Percentiles rank a stretch among this genome's conserved stretches.
These are phyloP conservation scores for Mesorhabditis belari DNA, from an alignment of 2,888 invertebrate species.

Conservation along the genomic window DNA sequence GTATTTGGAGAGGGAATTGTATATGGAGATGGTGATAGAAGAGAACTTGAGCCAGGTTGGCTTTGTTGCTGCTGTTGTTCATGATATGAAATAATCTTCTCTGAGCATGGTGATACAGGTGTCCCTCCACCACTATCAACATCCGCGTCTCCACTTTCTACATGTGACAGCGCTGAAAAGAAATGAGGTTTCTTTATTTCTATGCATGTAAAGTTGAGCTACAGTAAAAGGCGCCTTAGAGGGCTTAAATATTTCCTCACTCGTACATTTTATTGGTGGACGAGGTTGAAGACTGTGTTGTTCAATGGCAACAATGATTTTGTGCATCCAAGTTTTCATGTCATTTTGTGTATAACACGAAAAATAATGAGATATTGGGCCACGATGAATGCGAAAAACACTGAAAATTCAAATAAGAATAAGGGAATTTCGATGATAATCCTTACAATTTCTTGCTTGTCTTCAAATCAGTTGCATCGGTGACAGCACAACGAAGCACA, in stretches of 20 bases:
- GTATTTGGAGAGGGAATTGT: no score
- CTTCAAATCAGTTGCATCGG: slow-evolving; percentile 34
- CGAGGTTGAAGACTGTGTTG: slow-evolving; percentile 9
- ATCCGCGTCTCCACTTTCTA: background rate
- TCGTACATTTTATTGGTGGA: background rate
- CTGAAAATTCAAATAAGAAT: slow-evolving; percentile 13
- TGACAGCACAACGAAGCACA: slow-evolving; percentile 29
- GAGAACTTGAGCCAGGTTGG: no score
- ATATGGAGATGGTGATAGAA: no score
- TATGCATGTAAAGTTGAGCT: no score
- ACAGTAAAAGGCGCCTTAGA: no score
- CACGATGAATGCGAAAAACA: slow-evolving; percentile 31
- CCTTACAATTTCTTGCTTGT: slow-evolving; percentile 47
- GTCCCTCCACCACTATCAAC: background rate
- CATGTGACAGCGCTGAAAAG: slow-evolving; percentile 25
- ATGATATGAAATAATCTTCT: no score
- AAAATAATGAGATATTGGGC: slow-evolving; percentile 29
- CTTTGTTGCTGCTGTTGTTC: no score
- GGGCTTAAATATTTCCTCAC: background rate
- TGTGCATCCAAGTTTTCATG: slow-evolving; percentile 32
- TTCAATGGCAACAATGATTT: slow-evolving; percentile 22
- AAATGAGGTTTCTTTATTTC: background rate
- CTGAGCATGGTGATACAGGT: background rate
- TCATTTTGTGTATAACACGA: slow-evolving; percentile 28
- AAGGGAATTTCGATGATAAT: no score